Evolutionary conservation across 2,113 vertebrate species (phyloP).

Genomic region (Dicrurus megarhynchus): DNA sequence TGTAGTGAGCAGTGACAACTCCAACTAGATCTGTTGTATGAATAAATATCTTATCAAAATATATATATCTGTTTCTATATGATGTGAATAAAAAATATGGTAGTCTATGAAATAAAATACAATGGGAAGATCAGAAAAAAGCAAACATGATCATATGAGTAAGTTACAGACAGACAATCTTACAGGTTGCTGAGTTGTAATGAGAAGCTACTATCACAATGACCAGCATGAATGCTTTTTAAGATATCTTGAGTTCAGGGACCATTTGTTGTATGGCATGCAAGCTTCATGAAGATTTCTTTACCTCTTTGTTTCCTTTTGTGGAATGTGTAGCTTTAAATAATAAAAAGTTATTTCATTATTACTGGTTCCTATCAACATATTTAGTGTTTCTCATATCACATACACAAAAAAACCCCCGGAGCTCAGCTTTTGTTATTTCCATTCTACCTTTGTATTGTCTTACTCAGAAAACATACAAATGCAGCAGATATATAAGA

Average conservation of each 20-base stretch:
- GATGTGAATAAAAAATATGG: not conserved
- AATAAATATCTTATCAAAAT: not conserved
- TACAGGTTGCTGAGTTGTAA: not conserved
- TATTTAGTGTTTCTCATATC: not conserved
- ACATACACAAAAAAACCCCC: not conserved
- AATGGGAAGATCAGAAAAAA: not conserved
- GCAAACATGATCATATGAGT: not conserved
- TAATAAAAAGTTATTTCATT: not conserved
- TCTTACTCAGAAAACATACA: not conserved
- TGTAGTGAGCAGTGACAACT: not conserved
- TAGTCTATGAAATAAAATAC: not conserved
- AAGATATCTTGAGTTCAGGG: not conserved
- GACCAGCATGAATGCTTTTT: not conserved
- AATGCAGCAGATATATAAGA: not conserved
- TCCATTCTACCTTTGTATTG: not conserved
- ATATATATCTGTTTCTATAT: not conserved
- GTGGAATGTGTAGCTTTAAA: not conserved
- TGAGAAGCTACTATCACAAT: not conserved
- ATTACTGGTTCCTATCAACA: not conserved
- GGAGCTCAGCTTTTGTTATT: not conserved
- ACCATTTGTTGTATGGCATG: not conserved
- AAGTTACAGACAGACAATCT: not conserved
- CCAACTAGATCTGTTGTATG: not conserved
- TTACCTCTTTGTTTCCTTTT: not conserved
- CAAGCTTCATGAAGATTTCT: not conserved